Evolutionary conservation across 2,888 invertebrate species (phyloP), one percentile per base, ranked within the genome.

Genomic region (Pseudolycoriella hygida): DNA sequence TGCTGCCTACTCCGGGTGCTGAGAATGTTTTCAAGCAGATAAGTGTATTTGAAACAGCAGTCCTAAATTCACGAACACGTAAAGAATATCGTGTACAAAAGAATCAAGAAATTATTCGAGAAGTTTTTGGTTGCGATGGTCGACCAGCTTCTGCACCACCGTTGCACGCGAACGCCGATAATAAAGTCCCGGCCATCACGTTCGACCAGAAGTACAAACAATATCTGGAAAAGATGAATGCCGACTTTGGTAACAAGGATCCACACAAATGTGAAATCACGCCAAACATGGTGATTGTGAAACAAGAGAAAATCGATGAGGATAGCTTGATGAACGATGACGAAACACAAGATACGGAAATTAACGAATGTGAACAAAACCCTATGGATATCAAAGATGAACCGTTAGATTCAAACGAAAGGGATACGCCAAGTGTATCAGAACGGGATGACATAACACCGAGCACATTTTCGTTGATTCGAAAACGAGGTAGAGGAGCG

Each of bases 81-180:
- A 81, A 78, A 30, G 82, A 84, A 58, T 81, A 80, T 41, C 70
- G 80, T 54, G 71, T 78, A 15, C 60, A 74, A 52, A 81, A 83
- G 60, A 79, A 80, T 56, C 70, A 80, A 54, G 82, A 82, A 38
- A 80, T 82, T 3, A 84, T 85, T 39, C 77, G 82, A 52, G 84
- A 86, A 64, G 83, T 86, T 2, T 86, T 87, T 60, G 85, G 85
- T 1, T 62, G 60, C 3, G 60, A 58, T 49, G 85, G 86, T 55
- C 69, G 85, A 38, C 84, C 87, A 0, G 84, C 85, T 0, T 85
- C 85, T 0, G 85, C 86, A 0, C 85, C 86, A 1, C 85, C 86
- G 0, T 59, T 34, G n/a, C n/a, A 34, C 5, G 34, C 34, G 30
- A 11, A 6, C 34, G 19, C 2, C 19, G 30, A 25, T 14, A 20